Conservation (phyloP, 2,797 vertebrate species). For the Anguilla megastoma region DNA sequence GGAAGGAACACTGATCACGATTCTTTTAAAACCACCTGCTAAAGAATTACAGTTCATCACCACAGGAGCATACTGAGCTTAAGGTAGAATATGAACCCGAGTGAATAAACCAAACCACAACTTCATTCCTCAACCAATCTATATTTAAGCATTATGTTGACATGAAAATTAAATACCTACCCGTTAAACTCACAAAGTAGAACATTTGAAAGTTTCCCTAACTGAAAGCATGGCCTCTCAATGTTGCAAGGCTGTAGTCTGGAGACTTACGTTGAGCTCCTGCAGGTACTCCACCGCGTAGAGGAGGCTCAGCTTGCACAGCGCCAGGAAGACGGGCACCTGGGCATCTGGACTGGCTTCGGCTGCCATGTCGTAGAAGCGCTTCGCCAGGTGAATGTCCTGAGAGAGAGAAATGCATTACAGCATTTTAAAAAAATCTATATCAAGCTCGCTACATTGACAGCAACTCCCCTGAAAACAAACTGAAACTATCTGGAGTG, state of each 20-base stretch:
- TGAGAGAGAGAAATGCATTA: slow-evolving; percentile 52
- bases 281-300: slow-evolving; percentile 89
- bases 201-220: not conserved
- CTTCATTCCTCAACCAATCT: not conserved
- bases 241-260: not conserved
- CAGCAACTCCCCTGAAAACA: not conserved
- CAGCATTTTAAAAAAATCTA: not conserved
- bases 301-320: slow-evolving; percentile 89
- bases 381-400: slow-evolving; percentile 97
- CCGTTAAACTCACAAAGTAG: not conserved
- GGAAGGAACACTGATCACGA: not conserved
- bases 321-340: slow-evolving; percentile 93
- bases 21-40: not conserved
- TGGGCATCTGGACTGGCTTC: slow-evolving; percentile 97
- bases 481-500: not conserved
- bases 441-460: not conserved
- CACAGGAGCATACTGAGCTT: not conserved
- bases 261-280: slow-evolving; percentile 87
- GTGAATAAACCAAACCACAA: not conserved
- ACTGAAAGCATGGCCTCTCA: not conserved
- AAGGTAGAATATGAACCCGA: not conserved
- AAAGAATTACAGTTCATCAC: not conserved
- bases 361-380: slow-evolving; percentile 98
- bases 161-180: not conserved
- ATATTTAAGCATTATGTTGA: not conserved